Evolutionary conservation across 2,888 invertebrate species (phyloP).

Genomic region (Lingula anatina): DNA sequence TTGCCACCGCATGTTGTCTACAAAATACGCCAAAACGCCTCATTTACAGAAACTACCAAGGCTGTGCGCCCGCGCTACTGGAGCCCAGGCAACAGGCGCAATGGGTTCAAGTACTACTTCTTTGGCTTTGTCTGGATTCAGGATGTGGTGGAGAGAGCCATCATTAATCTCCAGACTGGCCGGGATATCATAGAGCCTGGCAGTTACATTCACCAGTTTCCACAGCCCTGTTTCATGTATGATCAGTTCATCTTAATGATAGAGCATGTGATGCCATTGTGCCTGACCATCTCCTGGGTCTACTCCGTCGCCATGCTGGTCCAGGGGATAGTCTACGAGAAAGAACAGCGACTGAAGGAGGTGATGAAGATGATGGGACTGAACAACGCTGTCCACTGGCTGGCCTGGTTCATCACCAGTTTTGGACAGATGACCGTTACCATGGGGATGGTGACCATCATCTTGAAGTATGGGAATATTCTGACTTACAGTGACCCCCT

Average conservation of each 20-base stretch:
- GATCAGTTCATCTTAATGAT: conserved; percentile 48
- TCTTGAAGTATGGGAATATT: conserved; percentile 55
- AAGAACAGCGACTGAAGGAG: conserved; percentile 45
- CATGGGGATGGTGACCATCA: conserved; percentile 57
- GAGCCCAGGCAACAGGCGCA: conserved; percentile 43
- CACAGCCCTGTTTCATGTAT: conserved; percentile 14
- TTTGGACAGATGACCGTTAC: conserved; percentile 12
- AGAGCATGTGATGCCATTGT: conserved; percentile 42
- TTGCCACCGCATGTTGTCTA: conserved; percentile 53
- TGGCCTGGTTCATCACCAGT: conserved; percentile 15
- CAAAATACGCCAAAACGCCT: conserved; percentile 54
- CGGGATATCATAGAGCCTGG: conserved; percentile 23
- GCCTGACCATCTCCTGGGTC: conserved; percentile 47
- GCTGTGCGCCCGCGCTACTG: conserved; percentile 45
- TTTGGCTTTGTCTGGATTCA: conserved; percentile 49
- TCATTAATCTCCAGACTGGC: conserved; percentile 11
- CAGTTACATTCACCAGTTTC: conserved; percentile 10
- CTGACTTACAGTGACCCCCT: conserved; percentile 25
- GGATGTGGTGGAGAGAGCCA: conserved; percentile 14
- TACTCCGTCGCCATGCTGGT: conserved; percentile 49
- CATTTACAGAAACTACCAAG: conserved; percentile 50
- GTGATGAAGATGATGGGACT: conserved; percentile 21
- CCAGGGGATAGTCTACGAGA: conserved; percentile 50
- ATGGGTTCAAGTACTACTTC: conserved; percentile 41
- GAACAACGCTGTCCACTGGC: conserved; percentile 10